Evolutionary conservation across 2,888 invertebrate genomes (phyloP), one percentile per base, ranked within the genome.

Genomic region (Rhamnusium bicolor): DNA sequence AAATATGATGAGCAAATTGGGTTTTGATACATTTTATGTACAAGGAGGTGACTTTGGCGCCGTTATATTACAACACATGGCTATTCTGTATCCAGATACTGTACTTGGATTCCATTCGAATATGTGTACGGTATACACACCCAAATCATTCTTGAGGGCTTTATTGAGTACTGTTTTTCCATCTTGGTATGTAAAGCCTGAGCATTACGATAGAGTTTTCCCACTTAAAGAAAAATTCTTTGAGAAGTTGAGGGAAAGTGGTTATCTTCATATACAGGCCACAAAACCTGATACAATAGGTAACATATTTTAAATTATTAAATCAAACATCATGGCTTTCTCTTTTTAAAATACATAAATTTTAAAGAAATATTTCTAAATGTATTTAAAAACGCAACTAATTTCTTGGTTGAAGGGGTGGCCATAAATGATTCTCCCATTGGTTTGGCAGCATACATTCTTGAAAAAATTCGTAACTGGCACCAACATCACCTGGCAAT

Each of bases 271-370:
- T 84, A 77, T 97, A 6, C 97, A 98, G 85, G 92, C 95, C 0
- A 96, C 96, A 0, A 97, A 96, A 86, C 97, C 97, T 10, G 97
- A 97, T 82, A 96, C 96, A 0, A 88, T 96, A 78, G 96, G 96
- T 94, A 85, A 86, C 74, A n/a, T n/a, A n/a, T n/a, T n/a, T n/a
- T n/a, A n/a, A n/a, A n/a, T n/a, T n/a, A n/a, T n/a, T n/a, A n/a
- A n/a, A n/a, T n/a, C n/a, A n/a, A n/a, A n/a, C n/a, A n/a, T n/a
- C n/a, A n/a, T n/a, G n/a, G n/a, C n/a, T n/a, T n/a, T n/a, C n/a
- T n/a, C n/a, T n/a, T n/a, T n/a, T n/a, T n/a, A n/a, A n/a, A n/a
- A n/a, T n/a, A n/a, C n/a, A n/a, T n/a, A n/a, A n/a, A n/a, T n/a
- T n/a, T n/a, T n/a, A n/a, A n/a, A n/a, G n/a, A n/a, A n/a, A n/a